These are phyloP conservation scores for Lordiphosa andalusiaca DNA, from an alignment of 2,888 invertebrate species.

Conservation along the genomic window DNA sequence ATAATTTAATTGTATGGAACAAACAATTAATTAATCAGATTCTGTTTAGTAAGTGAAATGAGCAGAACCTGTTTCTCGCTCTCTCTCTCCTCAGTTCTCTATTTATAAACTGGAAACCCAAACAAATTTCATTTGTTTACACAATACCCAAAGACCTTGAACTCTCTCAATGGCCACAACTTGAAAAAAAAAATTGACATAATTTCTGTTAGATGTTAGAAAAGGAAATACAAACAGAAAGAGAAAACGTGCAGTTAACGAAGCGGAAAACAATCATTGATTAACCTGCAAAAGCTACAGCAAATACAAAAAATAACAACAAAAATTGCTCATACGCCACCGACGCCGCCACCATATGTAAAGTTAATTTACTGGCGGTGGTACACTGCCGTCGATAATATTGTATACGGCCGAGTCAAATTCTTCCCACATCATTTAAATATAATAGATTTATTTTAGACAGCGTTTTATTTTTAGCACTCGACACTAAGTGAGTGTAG, in stretches of 20 bases:
- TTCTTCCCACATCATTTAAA: constrained; percentile 27
- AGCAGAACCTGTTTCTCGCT: too few species aligned
- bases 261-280: constrained; percentile 63
- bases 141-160: constrained; percentile 50
- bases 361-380: constrained; percentile 4
- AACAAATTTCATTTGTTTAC: constrained; percentile 20
- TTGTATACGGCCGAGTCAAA: neutral
- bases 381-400: constrained; percentile 31
- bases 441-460: constrained; percentile 24
- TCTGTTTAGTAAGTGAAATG: too few species aligned
- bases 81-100: too few species aligned
- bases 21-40: too few species aligned
- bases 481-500: constrained; percentile 31
- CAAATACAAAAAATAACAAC: too few species aligned
- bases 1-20: too few species aligned
- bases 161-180: constrained; percentile 46
- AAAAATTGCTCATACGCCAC: constrained; percentile 53
- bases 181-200: constrained; percentile 50
- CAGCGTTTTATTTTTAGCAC: constrained; percentile 47
- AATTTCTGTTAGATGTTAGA: constrained; percentile 39
- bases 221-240: constrained; percentile 16
- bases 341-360: too few species aligned
- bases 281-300: constrained; percentile 34
- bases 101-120: too few species aligned
- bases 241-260: constrained; percentile 57